phyloP scores from a whole-genome alignment of 2,888 invertebrate genomes.

The Phlogophora meticulosa region DNA sequence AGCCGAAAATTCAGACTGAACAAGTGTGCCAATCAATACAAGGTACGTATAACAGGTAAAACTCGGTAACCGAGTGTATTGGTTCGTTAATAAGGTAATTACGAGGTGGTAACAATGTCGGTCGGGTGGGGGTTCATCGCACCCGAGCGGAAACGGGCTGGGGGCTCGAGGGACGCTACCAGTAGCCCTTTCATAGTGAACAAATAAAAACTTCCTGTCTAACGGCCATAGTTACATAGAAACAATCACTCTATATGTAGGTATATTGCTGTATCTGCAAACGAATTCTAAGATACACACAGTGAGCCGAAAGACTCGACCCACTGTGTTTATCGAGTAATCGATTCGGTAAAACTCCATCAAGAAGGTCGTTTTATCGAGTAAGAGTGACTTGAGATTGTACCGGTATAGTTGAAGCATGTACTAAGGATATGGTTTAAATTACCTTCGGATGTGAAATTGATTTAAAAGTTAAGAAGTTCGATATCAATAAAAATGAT shows the following conservation, averaged over 20 bases:
- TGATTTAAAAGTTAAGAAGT: background rate
- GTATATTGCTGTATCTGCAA: background rate
- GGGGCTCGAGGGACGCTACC: conserved; percentile 61
- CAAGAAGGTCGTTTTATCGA: conserved; percentile 7
- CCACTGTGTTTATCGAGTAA: background rate
- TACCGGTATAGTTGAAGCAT: background rate
- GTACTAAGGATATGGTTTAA: conserved; percentile 2
- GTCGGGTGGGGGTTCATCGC: conserved; percentile 67
- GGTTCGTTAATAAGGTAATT: conserved; percentile 73
- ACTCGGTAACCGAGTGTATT: conserved; percentile 48
- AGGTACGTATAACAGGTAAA: conserved; percentile 28
- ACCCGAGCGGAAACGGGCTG: conserved; percentile 66
- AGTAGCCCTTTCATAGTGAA: conserved; percentile 60
- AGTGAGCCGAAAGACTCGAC: too few species aligned
- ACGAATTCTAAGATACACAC: background rate
- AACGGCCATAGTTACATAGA: conserved; percentile 34
- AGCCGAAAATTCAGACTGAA: conserved; percentile 27
- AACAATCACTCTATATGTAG: background rate
- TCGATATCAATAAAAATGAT: background rate
- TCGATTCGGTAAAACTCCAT: conserved; percentile 3
- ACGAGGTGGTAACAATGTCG: conserved; percentile 69
- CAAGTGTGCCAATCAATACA: conserved; percentile 39
- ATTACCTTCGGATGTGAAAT: conserved; percentile 3
- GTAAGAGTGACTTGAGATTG: background rate
- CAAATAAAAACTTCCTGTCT: conserved; percentile 67